These are phyloP conservation scores for Pleuronectes platessa DNA, from an alignment of 2,113 vertebrate species.

Conservation along the genomic window DNA sequence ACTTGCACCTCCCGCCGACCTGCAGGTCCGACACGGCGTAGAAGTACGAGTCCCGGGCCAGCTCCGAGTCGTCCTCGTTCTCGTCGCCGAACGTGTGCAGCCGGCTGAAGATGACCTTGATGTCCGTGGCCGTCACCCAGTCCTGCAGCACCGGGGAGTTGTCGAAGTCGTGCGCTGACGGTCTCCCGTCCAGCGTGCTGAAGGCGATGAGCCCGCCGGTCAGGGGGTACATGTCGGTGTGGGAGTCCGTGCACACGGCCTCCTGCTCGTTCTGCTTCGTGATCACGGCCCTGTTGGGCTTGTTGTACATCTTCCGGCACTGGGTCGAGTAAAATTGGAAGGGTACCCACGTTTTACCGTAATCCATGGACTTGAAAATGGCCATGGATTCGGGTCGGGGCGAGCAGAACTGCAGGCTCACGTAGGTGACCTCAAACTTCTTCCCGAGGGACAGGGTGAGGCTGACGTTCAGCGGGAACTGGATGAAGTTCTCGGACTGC, in stretches of 20 bases:
- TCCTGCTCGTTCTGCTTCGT: conserved; percentile 99
- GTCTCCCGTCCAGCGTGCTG: conserved; percentile 97
- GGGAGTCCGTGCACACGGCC: conserved; percentile 97
- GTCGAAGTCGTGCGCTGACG: conserved; percentile 98
- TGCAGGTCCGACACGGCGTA: conserved; percentile 97
- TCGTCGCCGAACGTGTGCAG: conserved; percentile 95
- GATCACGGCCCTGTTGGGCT: conserved; percentile 91
- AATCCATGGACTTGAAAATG: conserved; percentile 99
- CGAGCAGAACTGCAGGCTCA: conserved; percentile 98
- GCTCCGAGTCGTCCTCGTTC: conserved; percentile 95
- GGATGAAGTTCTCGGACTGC: conserved; percentile 95
- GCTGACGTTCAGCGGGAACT: conserved; percentile 94
- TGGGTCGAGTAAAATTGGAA: conserved; percentile 98
- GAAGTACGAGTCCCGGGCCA: conserved; percentile 95
- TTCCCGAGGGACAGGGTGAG: conserved; percentile 93
- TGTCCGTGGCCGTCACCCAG: conserved; percentile 99
- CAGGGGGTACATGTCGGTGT: conserved; percentile 94
- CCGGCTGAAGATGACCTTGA: conserved; percentile 92
- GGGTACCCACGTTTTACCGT: conserved; percentile 95
- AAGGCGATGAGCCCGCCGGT: conserved; percentile 97
- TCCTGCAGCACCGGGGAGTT: conserved; percentile 98
- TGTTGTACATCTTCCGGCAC: conserved; percentile 96
- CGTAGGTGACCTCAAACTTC: conserved; percentile 99
- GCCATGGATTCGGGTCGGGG: conserved; percentile 96
- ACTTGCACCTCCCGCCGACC: conserved; percentile 98